Conservation (phyloP, 2,797 vertebrate genomes). For the Phaenicophaeus curvirostris region DNA sequence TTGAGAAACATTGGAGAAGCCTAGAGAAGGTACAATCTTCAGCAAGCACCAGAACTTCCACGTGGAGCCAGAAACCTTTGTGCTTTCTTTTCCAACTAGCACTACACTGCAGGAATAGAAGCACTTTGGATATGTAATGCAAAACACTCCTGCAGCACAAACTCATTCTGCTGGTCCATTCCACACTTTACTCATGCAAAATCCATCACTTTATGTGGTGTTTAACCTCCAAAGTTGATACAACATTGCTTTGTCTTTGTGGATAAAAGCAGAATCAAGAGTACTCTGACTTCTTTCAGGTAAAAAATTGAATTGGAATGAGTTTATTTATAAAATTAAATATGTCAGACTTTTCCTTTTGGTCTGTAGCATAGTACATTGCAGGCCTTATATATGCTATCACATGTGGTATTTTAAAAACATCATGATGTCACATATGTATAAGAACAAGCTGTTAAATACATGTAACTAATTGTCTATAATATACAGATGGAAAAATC, state of each 20-base stretch:
- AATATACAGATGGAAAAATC: neutral
- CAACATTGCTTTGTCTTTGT: neutral
- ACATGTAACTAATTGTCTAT: neutral
- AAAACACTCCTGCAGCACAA: neutral
- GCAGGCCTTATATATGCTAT: neutral
- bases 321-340: neutral
- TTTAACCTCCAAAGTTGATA: neutral
- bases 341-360: neutral
- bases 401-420: neutral
- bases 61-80: neutral
- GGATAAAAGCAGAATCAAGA: neutral
- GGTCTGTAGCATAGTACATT: neutral
- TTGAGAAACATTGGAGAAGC: neutral
- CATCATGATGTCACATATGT: too few species aligned
- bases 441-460: too few species aligned
- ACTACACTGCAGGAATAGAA: neutral
- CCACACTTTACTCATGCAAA: neutral
- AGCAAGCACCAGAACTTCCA: neutral
- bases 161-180: neutral
- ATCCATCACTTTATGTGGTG: neutral
- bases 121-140: neutral
- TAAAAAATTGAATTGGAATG: neutral
- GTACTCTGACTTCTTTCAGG: neutral
- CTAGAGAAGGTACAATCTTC: neutral
- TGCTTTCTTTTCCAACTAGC: neutral